These are phyloP conservation scores for Pungitius pungitius DNA, from an alignment of 2,113 vertebrate genomes.

Conservation along the genomic window DNA sequence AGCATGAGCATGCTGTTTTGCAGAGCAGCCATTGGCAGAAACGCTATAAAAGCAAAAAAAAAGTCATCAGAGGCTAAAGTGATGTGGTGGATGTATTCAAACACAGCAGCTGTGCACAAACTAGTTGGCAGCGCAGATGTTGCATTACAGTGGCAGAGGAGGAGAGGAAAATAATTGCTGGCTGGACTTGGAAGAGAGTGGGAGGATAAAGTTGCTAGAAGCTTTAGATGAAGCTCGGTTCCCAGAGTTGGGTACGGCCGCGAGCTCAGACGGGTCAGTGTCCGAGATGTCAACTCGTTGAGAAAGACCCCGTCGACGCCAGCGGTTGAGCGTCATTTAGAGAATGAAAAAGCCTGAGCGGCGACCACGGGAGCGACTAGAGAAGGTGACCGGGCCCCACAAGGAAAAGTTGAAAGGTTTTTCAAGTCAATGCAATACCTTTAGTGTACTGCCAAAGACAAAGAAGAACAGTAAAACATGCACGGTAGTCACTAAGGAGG, in stretches of 20 bases:
- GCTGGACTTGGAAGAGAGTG: constrained; percentile 1
- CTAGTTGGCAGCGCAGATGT: constrained; percentile 12
- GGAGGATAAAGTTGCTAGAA: neutral
- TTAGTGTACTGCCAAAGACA: neutral
- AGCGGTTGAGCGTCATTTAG: no score
- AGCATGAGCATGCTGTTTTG: neutral
- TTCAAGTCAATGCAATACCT: no score
- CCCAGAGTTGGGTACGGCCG: neutral
- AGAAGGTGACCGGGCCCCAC: neutral
- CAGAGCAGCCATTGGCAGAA: constrained; percentile 15
- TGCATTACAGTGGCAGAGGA: constrained; percentile 5
- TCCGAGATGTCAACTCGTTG: constrained; percentile 37
- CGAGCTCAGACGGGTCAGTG: constrained; percentile 30
- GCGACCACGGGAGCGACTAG: constrained; percentile 11
- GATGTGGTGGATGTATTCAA: constrained; percentile 22
- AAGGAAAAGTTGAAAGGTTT: no score
- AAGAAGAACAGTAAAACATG: neutral
- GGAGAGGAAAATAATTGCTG: constrained; percentile 1
- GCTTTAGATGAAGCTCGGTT: neutral
- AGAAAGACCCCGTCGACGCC: constrained; percentile 36
- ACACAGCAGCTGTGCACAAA: constrained; percentile 21
- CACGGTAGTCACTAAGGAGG: constrained; percentile 4
- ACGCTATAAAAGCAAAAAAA: constrained; percentile 26
- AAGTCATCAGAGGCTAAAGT: constrained; percentile 37
- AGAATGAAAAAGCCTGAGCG: constrained; percentile 2